Evolutionary conservation across 2,797 vertebrate genomes (phyloP), one percentile per base, ranked within the genome.

Genomic region (Amniataba percoides): DNA sequence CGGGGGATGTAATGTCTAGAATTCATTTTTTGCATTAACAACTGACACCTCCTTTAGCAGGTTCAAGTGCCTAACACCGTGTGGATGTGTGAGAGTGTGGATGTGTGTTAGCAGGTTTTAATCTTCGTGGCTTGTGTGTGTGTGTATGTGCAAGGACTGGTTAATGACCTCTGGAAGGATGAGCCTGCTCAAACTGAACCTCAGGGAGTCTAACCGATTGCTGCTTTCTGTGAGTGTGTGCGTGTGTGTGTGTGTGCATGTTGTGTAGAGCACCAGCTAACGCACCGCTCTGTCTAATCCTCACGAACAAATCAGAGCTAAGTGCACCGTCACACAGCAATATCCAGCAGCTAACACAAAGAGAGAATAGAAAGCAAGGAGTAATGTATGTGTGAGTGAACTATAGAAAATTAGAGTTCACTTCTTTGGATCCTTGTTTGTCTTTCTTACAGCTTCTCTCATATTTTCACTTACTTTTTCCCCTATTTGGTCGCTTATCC

Each of bases 111-210:
- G 53, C 46, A 40, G 42, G 45, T 74, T 71, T 80, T 66, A 71
- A 52, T 72, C 3, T 75, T 56, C 56, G 43, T 36, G 34, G 42
- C 0, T 21, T 63, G 56, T 40, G 34, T 40, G 51, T 23, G 36
- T 39, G 43, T 57, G 40, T 65, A 23, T 57, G 74, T 72, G 74
- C 69, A 53, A 80, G 16, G 74, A 81, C 84, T 88, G 34, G 43
- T 71, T 92, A 93, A 93, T 93, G 89, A 88, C 85, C 89, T 90
- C 80, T 92, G 78, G 79, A 89, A 87, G 83, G 84, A 93, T 86
- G 91, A 93, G 88, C 71, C 88, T 79, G 91, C 91, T 94, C 83
- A 87, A 84, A 83, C 70, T 58, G 79, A 93, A 92, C 91, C 91
- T 87, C 55, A 11, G 92, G 93, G 91, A 88, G 87, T 86, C 77